These are phyloP conservation scores for Enhydra lutris DNA, from an alignment of 2,113 vertebrate genomes.

Conservation along the genomic window DNA sequence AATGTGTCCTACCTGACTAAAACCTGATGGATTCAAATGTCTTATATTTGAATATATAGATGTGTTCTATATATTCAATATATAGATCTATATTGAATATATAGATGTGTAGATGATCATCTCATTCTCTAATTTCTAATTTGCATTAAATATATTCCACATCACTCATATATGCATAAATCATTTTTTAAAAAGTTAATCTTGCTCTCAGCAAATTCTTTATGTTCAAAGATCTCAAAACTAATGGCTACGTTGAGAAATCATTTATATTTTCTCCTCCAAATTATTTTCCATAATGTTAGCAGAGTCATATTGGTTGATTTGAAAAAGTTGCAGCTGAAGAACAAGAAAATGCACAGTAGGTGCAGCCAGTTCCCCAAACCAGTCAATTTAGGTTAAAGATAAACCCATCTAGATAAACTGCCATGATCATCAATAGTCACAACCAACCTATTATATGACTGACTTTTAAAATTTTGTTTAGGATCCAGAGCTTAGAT, in stretches of 20 bases:
- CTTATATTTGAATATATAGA: no score
- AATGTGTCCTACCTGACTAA: not conserved
- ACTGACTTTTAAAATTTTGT: not conserved
- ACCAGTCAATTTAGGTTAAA: not conserved
- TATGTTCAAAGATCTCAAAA: not conserved
- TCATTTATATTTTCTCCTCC: not conserved
- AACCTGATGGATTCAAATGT: not conserved
- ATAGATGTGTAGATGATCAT: not conserved
- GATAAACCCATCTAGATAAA: not conserved
- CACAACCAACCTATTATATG: not conserved
- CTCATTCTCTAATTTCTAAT: not conserved
- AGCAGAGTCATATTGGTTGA: not conserved
- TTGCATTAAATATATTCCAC: not conserved
- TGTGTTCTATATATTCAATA: no score
- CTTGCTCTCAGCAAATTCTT: not conserved
- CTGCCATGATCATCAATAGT: not conserved
- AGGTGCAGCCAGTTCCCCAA: not conserved
- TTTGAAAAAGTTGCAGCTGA: not conserved
- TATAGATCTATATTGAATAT: no score
- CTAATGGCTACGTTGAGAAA: not conserved
- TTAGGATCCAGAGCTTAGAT: not conserved
- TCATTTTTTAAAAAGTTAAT: not conserved
- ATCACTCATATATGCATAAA: not conserved
- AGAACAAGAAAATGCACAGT: not conserved
- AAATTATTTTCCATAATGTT: not conserved